Percentiles rank a stretch among this genome's conserved stretches.
These are phyloP conservation scores for Pachyuromys duprasi DNA, from an alignment of 2,797 vertebrate species.

Conservation along the genomic window DNA sequence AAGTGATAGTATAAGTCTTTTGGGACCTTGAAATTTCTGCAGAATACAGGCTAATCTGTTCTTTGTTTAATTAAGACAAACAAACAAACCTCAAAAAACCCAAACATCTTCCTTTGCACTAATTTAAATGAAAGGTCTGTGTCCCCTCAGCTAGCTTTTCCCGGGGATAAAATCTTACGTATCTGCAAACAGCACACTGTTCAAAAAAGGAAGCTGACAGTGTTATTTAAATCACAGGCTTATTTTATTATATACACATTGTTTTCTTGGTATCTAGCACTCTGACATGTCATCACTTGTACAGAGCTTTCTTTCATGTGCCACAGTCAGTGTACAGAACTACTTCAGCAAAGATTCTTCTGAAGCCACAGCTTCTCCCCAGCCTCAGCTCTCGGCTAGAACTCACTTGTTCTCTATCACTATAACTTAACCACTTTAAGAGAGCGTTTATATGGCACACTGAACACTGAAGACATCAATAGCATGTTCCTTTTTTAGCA, in stretches of 20 bases:
- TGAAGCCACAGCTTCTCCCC: not conserved
- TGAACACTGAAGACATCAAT: not conserved
- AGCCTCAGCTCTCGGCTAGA: not conserved
- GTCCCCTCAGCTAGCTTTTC: not conserved
- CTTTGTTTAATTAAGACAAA: not conserved
- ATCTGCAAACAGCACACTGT: not conserved
- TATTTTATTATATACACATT: not conserved
- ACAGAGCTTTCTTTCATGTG: not conserved
- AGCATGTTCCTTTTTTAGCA: not conserved
- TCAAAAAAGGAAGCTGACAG: not conserved
- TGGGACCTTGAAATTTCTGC: not conserved
- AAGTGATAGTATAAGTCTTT: not conserved
- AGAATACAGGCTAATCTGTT: constrained; percentile 3
- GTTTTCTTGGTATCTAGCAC: not conserved
- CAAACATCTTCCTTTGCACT: not conserved
- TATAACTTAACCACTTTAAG: not conserved
- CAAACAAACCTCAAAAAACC: not conserved
- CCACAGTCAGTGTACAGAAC: not conserved
- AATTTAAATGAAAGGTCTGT: not conserved
- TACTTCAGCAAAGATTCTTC: not conserved
- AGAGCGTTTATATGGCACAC: not conserved
- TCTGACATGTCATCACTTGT: not conserved
- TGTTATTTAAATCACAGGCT: not conserved
- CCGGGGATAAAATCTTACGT: not conserved
- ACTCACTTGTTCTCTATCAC: not conserved